These are phyloP conservation scores for Paradoxurus hermaphroditus DNA, from an alignment of 2,113 vertebrate species.

Conservation along the genomic window DNA sequence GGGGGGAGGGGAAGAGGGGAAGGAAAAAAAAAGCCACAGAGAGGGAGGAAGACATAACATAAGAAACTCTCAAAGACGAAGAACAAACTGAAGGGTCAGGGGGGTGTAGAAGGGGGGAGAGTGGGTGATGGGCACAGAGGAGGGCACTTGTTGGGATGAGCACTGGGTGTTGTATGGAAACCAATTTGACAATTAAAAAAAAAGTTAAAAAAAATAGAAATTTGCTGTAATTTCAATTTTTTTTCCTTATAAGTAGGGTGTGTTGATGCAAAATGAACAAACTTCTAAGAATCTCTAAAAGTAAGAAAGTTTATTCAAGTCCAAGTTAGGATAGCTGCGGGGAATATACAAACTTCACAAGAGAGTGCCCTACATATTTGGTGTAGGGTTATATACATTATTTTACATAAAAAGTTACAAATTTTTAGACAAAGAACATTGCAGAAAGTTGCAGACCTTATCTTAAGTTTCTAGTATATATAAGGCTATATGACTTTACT, in stretches of 20 bases:
- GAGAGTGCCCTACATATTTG: background rate
- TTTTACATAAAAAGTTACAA: background rate
- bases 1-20: too few species aligned
- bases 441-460: background rate
- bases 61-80: too few species aligned
- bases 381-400: background rate
- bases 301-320: background rate
- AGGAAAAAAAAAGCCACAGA: too few species aligned
- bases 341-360: background rate
- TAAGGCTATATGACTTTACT: background rate
- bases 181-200: too few species aligned
- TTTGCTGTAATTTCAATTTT: background rate
- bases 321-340: background rate
- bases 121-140: too few species aligned
- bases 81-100: too few species aligned
- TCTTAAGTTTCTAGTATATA: background rate
- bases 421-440: background rate
- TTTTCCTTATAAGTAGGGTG: background rate
- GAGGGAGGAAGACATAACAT: too few species aligned
- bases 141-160: too few species aligned
- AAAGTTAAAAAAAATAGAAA: too few species aligned
- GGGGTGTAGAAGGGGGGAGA: too few species aligned
- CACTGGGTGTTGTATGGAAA: too few species aligned
- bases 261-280: background rate
- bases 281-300: background rate